Evolutionary conservation across 2,113 vertebrate species (phyloP), one percentile per base, ranked within the genome.

Genomic region (Sebastes schlegelii): DNA sequence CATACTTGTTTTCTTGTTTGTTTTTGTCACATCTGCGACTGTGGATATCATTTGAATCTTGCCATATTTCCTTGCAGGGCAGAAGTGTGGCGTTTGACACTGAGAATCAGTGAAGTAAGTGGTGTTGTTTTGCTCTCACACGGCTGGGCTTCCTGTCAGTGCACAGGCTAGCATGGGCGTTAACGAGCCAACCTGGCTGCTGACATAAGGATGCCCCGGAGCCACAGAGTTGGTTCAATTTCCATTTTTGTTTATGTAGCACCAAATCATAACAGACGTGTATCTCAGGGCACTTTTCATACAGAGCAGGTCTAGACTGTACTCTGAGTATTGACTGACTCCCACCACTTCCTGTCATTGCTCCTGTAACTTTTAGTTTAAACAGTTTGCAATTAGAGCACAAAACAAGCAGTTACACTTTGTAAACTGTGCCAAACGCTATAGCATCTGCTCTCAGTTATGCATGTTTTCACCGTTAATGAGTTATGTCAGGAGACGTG

Each of bases 161-260:
- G 64, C 87, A 58, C 4, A 57, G 66, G 61, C 69, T 55, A 90
- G 84, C 70, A 45, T 34, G 74, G 74, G 85, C 10, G 89, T 74
- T 91, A 93, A 94, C 74, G 8, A 89, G 80, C 46, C 71, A 82
- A 71, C 76, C 74, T 70, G 17, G 67, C 80, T 57, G 82, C 80
- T 89, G 89, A 93, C 83, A 81, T 58, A 78, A 66, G 42, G 78
- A 82, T 40, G 79, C 89, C 92, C 85, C 6, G 16, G 34, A 91
- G 92, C 86, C 62, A 72, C 57, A 26, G 66, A 83, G 76, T 60
- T 23, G 63, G 68, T 78, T 92, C 91, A 14, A 14, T 61, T 16
- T 40, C 13, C 23, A 14, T 34, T 13, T 49, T 4, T 34, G 34
- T 34, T 61, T 34, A 61, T 26, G 16, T 6, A 61, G 26, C 34